Evolutionary conservation across 2,113 vertebrate genomes (phyloP).

Genomic region (Tylochromis polylepis): DNA sequence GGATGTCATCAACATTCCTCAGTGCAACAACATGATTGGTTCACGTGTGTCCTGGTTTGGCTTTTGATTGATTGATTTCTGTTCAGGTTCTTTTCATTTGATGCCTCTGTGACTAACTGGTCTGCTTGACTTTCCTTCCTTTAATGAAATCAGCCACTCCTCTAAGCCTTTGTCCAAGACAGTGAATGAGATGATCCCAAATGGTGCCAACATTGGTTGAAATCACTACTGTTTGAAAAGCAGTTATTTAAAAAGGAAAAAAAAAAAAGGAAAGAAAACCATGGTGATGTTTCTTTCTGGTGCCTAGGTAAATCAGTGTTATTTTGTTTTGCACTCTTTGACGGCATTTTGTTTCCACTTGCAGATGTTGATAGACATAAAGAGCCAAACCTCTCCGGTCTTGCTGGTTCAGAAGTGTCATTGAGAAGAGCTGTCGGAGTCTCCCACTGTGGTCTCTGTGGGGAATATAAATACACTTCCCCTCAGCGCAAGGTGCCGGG

Average conservation of each 20-base stretch:
- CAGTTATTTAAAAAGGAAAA: background rate
- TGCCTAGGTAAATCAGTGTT: background rate
- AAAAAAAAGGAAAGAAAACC: background rate
- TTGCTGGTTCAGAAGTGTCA: background rate
- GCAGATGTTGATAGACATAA: conserved; percentile 26
- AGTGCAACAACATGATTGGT: background rate
- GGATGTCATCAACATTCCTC: background rate
- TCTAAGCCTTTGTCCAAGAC: background rate
- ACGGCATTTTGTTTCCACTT: conserved; percentile 28
- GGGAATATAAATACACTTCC: background rate
- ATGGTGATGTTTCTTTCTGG: background rate
- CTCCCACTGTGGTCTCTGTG: background rate
- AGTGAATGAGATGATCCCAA: background rate
- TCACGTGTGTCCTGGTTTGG: background rate
- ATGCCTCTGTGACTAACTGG: background rate
- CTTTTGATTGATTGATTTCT: background rate
- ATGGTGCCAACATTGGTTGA: background rate
- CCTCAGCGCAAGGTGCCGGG: background rate
- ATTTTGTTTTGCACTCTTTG: background rate
- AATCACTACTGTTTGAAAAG: background rate
- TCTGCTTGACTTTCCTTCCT: background rate
- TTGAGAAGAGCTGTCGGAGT: background rate
- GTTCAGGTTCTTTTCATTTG: background rate
- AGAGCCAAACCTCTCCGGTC: background rate
- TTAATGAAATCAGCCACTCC: background rate